A percentile compares a stretch with the other conserved stretches of the same genome.
phyloP scores from a whole-genome alignment of 2,888 invertebrate genomes.

The Idaea biselata region DNA sequence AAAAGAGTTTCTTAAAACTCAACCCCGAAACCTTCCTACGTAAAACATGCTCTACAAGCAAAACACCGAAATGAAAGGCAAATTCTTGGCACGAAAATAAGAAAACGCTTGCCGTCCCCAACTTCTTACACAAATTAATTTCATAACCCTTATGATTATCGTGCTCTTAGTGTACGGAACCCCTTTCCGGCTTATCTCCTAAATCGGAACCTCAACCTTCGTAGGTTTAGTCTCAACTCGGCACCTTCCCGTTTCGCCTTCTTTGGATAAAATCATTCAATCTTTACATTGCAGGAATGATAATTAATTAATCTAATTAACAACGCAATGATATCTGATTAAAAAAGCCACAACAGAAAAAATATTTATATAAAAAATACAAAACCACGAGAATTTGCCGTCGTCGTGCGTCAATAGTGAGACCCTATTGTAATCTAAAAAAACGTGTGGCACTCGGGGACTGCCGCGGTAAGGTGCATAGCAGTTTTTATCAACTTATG shows the following conservation, averaged over 20 bases:
- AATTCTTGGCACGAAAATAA: neutral
- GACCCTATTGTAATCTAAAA: too few species aligned
- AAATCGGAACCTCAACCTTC: constrained; percentile 12
- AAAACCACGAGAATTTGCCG: too few species aligned
- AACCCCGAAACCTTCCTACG: neutral
- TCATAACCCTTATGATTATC: neutral
- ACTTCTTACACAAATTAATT: neutral
- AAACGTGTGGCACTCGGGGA: too few species aligned
- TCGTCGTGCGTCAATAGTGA: too few species aligned
- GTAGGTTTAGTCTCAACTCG: neutral
- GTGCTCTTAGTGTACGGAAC: neutral
- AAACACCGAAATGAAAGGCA: neutral
- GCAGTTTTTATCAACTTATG: too few species aligned
- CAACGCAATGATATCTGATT: too few species aligned
- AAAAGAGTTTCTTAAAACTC: neutral
- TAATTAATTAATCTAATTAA: too few species aligned
- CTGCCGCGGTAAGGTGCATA: too few species aligned
- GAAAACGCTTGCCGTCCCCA: neutral
- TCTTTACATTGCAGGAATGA: too few species aligned
- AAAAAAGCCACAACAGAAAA: too few species aligned
- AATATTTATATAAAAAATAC: too few species aligned
- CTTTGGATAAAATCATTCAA: too few species aligned
- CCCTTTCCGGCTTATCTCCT: constrained; percentile 18
- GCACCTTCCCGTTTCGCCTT: neutral
- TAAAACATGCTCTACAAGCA: neutral